Base-by-base conservation (phyloP, 2,888 invertebrate species). In the Monopis laevigella region DNA sequence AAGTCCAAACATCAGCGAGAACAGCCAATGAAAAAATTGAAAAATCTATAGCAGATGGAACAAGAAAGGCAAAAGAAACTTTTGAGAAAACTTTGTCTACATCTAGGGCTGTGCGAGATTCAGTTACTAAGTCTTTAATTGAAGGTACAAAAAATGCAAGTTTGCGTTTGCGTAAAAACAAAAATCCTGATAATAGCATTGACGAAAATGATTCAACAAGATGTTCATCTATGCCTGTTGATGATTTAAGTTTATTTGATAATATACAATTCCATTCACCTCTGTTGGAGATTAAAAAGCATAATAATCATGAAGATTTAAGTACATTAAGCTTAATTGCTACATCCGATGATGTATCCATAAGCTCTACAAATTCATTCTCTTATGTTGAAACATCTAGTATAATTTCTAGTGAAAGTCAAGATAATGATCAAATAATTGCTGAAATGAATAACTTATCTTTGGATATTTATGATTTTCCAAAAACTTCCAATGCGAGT, bases 211-310 rank as follows among this genome's bases (percentile, higher is more conserved):
- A 65, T 11, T 51, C 61, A 18, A 73, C 75, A 26, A 67, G 84
- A 45, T 82, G 83, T 57, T 73, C 81, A 1, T 85, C 85, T 1
- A 71, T 86, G 78, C 85, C 86, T 7, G 68, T 63, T 13, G 75
- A 71, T 27, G 82, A 84, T 52, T 74, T 83, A 4, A 77, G 82
- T 54, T 67, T 87, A 8, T 89, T 89, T 71, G 85, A 84, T 51
- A 83, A 83, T 32, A 85, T 88, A 46, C 83, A 84, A 46, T 88
- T 88, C 53, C 83, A 85, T 49, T 87, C 87, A 11, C 88, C 88
- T 2, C 60, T 86, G 39, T 53, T 71, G 27, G 71, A 73, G 51
- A 81, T 78, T 48, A 77, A 73, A 40, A 62, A 56, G 42, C 62
- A 58, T 42, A 51, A 51, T 26, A 65, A 58, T 49, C 62, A 68